Conservation (phyloP, 2,888 invertebrate genomes). For the Philereme vetulata region DNA sequence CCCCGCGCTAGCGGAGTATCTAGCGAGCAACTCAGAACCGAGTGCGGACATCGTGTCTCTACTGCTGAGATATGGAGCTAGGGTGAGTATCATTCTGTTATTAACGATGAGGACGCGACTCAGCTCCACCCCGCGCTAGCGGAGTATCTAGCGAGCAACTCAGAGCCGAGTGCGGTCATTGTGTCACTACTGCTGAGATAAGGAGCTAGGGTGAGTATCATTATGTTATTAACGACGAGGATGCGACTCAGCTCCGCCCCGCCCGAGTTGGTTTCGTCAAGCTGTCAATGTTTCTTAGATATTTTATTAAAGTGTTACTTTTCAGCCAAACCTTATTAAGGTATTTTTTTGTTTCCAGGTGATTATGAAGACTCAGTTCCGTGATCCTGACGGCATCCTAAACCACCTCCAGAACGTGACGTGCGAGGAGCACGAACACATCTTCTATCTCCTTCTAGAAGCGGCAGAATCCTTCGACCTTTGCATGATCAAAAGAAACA, state of each 20-base stretch:
- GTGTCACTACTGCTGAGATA: slow-evolving; percentile 88
- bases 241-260: slow-evolving; percentile 88
- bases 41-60: slow-evolving; percentile 86
- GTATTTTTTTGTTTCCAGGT: slow-evolving; percentile 72
- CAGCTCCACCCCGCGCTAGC: slow-evolving; percentile 91
- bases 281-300: too few species aligned
- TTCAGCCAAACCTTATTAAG: too few species aligned
- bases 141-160: slow-evolving; percentile 91
- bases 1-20: slow-evolving; percentile 92
- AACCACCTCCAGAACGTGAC: slow-evolving; percentile 89
- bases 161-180: slow-evolving; percentile 86
- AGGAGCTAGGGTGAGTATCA: slow-evolving; percentile 87
- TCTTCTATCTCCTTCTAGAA: slow-evolving; percentile 87
- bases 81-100: slow-evolving; percentile 68
- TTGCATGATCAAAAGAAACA: slow-evolving; percentile 90
- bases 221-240: slow-evolving; percentile 82
- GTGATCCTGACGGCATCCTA: slow-evolving; percentile 92
- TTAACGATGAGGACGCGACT: slow-evolving; percentile 86
- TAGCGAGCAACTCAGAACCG: slow-evolving; percentile 89
- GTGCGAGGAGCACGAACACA: slow-evolving; percentile 70
- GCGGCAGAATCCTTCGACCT: slow-evolving; percentile 91
- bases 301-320: too few species aligned
- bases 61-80: slow-evolving; percentile 90
- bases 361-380: slow-evolving; percentile 92
- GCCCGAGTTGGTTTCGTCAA: slow-evolving; percentile 59